phyloP scores from a whole-genome alignment of 1,140 invertebrate genomes.

The Saccostrea echinata region DNA sequence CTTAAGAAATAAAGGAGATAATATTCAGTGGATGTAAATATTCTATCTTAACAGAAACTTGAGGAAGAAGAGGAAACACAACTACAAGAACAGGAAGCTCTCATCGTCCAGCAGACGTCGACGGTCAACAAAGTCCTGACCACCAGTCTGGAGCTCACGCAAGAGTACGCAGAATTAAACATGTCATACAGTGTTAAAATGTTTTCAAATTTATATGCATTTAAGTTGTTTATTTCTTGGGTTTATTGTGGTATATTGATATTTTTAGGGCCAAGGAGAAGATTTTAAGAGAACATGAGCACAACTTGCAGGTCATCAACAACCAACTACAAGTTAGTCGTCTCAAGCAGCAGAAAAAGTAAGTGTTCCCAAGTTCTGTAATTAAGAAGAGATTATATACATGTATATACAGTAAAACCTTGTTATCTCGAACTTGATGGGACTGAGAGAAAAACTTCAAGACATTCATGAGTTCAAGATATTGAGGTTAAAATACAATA shows the following conservation, averaged over 20 bases:
- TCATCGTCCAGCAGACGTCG: conserved; percentile 68
- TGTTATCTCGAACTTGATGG: too few species aligned
- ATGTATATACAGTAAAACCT: too few species aligned
- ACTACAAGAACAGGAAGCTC: conserved; percentile 58
- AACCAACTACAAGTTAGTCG: conserved; percentile 71
- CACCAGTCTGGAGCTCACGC: conserved; percentile 71
- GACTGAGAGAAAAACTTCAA: too few species aligned
- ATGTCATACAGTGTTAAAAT: too few species aligned
- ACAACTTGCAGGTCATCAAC: conserved; percentile 73
- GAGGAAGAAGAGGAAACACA: conserved; percentile 66
- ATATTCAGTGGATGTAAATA: too few species aligned
- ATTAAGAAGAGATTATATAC: too few species aligned
- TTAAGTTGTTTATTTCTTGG: too few species aligned
- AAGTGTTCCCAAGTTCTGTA: neutral
- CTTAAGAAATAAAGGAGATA: too few species aligned
- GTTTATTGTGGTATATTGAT: neutral
- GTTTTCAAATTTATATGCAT: too few species aligned
- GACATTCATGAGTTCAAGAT: too few species aligned
- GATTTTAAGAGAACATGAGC: conserved; percentile 71
- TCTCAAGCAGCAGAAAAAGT: conserved; percentile 73
- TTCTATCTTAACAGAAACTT: conserved; percentile 56
- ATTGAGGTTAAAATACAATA: too few species aligned
- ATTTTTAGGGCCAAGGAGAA: conserved; percentile 69
- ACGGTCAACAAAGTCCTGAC: conserved; percentile 68
- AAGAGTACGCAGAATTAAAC: conserved; percentile 67